Base-by-base conservation (phyloP, 2,113 vertebrate species). In the Trichechus manatus region DNA sequence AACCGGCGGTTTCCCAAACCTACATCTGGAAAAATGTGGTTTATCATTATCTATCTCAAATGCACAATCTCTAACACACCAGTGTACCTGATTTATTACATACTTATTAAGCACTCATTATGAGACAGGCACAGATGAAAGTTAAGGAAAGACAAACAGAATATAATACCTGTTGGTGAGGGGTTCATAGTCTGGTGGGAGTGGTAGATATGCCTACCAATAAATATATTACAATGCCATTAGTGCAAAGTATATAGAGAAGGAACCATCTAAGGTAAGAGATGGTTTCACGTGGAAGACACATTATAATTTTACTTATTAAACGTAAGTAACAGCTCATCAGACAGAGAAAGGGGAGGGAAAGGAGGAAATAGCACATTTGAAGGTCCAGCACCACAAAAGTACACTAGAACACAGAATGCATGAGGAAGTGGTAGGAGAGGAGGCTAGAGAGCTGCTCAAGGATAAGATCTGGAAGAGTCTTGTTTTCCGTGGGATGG, bases 301-400 rank as follows among this genome's bases (percentile, higher is more conserved):
- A 96, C 68, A 79, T 75, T 78, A 87, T 23, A 66, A 81, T 82
- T 93, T 96, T 79, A 84, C 36, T 92, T 84, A 85, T 14, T 53
- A 81, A 91, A 42, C 50, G 59, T 82, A 96, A 91, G 3, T 64
- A 61, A 93, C 25, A 93, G 42, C 33, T 93, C 47, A 82, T 78
- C 47, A 97, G 70, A 91, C 7, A 56, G 33, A 81, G 33, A 81
- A 61, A 15, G 3, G 36, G 6, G 50, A 70, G 86, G 29, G 17
- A 75, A 95, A 95, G 84, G 80, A 87, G 29, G 33, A 79, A 80
- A 66, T 23, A 77, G 22, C 50, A 77, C 9, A 77, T 77, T 27
- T 31, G 56, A 82, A 44, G 33, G 42, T 87, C n/a, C 68, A 82
- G 84, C 77, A 82, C 23, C 29, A 75, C 68, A n/a, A 22, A 93